Percentiles rank a stretch among this genome's conserved stretches.
phyloP scores from a whole-genome alignment of 2,113 vertebrate genomes.

The Protomyctophum bolini region DNA sequence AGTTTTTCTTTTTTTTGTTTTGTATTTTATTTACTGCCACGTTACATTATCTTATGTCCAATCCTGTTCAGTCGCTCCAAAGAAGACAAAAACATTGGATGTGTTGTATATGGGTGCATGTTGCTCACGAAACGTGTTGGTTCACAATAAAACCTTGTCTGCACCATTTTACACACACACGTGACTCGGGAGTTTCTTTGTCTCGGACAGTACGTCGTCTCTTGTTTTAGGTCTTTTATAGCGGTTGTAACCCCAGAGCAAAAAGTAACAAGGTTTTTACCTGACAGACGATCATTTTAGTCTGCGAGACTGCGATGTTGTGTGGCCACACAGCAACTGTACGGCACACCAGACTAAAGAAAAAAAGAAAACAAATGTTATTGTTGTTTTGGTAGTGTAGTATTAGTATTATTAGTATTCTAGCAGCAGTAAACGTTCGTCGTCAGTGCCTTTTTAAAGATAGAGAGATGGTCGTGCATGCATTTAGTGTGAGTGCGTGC shows the following conservation, averaged over 20 bases:
- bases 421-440: too few relatives aligned
- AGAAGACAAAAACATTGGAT: constrained; percentile 39
- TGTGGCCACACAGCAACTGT: too few relatives aligned
- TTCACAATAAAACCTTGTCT: constrained; percentile 68
- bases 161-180: constrained; percentile 26
- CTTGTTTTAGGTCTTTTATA: background rate
- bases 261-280: too few relatives aligned
- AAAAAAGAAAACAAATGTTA: too few relatives aligned
- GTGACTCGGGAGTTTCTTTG: constrained; percentile 27
- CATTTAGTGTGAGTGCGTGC: too few relatives aligned
- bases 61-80: constrained; percentile 22
- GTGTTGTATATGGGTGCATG: constrained; percentile 34
- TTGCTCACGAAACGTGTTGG: constrained; percentile 50
- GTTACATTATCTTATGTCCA: constrained; percentile 66
- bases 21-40: constrained; percentile 43
- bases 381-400: too few relatives aligned
- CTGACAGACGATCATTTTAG: too few relatives aligned
- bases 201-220: background rate
- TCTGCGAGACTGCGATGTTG: too few relatives aligned
- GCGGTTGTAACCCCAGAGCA: too few relatives aligned
- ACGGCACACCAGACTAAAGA: too few relatives aligned
- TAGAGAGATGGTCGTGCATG: background rate
- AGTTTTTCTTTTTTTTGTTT: background rate
- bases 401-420: too few relatives aligned
- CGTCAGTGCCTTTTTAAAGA: too few relatives aligned